Conservation (phyloP, 64 coral and sea anemone genomes). For the Catalaphyllia jardinei region DNA sequence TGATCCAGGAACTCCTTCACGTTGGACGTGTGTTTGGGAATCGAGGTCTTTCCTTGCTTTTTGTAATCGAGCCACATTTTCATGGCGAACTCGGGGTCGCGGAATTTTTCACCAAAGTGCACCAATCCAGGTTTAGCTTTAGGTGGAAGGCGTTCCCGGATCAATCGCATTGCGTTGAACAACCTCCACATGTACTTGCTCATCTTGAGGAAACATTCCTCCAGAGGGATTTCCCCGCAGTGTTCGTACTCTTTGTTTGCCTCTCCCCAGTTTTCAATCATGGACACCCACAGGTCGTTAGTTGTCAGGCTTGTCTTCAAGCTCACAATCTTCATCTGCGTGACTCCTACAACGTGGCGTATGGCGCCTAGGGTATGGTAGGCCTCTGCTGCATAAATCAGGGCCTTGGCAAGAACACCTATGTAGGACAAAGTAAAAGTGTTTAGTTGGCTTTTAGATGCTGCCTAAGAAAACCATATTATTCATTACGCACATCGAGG, state of each 20-base stretch:
- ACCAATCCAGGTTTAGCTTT: background rate
- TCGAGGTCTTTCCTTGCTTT: conserved; percentile 6
- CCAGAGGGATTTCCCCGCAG: background rate
- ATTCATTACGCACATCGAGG: too few relatives aligned
- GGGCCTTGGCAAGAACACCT: background rate
- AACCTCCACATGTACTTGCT: conserved; percentile 60
- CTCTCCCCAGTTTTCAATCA: conserved; percentile 66
- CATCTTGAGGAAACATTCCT: conserved; percentile 67
- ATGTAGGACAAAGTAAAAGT: too few relatives aligned
- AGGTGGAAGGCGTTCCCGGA: background rate
- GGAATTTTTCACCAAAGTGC: conserved; percentile 12
- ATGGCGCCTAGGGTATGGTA: conserved; percentile 34
- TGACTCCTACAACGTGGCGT: too few relatives aligned
- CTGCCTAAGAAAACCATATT: too few relatives aligned
- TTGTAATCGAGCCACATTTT: conserved; percentile 41
- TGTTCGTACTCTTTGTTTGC: conserved; percentile 60
- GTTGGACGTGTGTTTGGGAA: background rate
- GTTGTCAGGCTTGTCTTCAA: too few relatives aligned
- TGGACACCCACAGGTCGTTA: background rate
- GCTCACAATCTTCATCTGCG: background rate
- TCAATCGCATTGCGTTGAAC: too few relatives aligned
- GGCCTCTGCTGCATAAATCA: conserved; percentile 47
- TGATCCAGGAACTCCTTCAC: conserved; percentile 3
- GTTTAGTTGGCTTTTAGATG: too few relatives aligned
- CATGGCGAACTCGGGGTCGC: conserved; percentile 43